Percentiles rank a stretch among this genome's conserved stretches.
Conservation (phyloP, 2,888 invertebrate genomes). For the Catocala nupta region DNA sequence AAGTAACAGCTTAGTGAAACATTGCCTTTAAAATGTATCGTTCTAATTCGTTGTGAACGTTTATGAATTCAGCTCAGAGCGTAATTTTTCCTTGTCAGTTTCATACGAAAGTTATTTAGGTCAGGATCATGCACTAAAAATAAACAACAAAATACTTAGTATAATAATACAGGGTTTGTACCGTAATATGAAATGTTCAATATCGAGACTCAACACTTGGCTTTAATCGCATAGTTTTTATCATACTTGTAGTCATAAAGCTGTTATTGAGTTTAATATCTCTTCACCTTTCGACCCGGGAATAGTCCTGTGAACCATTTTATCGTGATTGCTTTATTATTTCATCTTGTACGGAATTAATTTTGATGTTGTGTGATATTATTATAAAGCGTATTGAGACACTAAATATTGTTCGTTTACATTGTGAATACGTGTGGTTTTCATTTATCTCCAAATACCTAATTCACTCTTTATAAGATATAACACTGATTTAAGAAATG, state of each 20-base stretch:
- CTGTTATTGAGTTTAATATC: conserved; percentile 67
- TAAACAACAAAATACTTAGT: conserved; percentile 23
- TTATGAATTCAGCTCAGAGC: neutral
- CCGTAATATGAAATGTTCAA: conserved; percentile 15
- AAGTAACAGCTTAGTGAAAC: neutral
- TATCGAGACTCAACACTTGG: conserved; percentile 18
- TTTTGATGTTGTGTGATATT: no score
- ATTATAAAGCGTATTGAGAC: no score
- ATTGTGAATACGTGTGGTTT: no score
- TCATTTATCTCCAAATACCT: no score
- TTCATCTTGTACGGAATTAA: conserved; percentile 1
- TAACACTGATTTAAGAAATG: no score
- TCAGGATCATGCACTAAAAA: conserved; percentile 33
- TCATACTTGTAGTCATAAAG: conserved; percentile 57
- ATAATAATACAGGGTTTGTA: conserved; percentile 4
- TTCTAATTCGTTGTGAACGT: conserved; percentile 11
- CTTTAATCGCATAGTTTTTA: conserved; percentile 54
- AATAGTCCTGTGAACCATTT: conserved; percentile 40
- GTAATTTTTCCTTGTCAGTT: conserved; percentile 36
- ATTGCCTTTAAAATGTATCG: conserved; percentile 3
- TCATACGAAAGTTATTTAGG: conserved; percentile 42
- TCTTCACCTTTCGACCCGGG: conserved; percentile 62
- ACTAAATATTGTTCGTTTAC: no score
- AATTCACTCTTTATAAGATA: no score
- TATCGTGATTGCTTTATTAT: conserved; percentile 26